Evolutionary conservation across 2,113 vertebrate species (phyloP), one percentile per base, ranked within the genome.

Genomic region (Synchiropus splendidus): DNA sequence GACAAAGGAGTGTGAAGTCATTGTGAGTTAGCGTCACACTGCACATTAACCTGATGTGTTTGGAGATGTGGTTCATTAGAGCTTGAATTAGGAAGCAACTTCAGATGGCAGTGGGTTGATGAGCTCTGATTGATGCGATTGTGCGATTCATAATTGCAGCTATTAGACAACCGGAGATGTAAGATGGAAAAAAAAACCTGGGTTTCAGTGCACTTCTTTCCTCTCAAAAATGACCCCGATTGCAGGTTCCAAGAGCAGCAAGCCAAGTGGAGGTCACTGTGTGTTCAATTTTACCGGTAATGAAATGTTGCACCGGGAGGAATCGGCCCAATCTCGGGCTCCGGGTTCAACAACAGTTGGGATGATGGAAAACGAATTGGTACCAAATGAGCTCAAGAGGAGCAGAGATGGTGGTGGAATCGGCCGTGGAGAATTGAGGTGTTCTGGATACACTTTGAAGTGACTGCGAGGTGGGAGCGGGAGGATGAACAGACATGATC

Each of bases 101-200:
- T 72, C 51, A 61, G 61, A 52, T 50, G 39, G 45, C 12, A 59
- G 42, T 31, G 4, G 21, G 8, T 8, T 71, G 68, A 79, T 79
- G 75, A 55, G 65, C 51, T 61, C 52, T 68, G 73, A 72, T 70
- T 72, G 70, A 74, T 71, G 58, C 63, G 57, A 72, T 66, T 73
- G 61, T 54, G 38, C 36, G 54, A n/a, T 39, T 12, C 1, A 39
- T 64, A 60, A 74, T 74, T 74, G 58, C 50, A 60, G 52, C 43
- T 39, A 45, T 64, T 15, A n/a, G n/a, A 42, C 31, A 51, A 49
- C 41, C 43, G 52, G 52, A 36, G 33, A 30, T 14, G 31, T 33
- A 33, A 46, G 59, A 45, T 13, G 37, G 47, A 37, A 27, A 31
- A 12, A 38, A n/a, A 16, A 18, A 48, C 10, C 9, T 15, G 30